These are phyloP conservation scores for Ametastegia equiseti DNA, from an alignment of 2,888 invertebrate species.

Conservation along the genomic window DNA sequence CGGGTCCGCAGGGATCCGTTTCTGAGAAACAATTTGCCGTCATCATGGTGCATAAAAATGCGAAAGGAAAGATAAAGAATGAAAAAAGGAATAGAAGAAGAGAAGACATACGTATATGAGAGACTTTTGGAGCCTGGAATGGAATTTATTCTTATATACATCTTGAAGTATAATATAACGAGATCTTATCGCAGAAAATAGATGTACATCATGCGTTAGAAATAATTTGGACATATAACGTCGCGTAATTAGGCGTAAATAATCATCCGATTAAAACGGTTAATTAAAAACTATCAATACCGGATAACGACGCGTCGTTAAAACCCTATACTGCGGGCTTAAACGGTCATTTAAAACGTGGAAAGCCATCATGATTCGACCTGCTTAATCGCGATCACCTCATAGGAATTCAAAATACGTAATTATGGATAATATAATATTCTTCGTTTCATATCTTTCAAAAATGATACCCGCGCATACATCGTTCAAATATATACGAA, in stretches of 20 bases:
- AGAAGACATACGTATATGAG: background rate
- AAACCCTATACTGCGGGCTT: background rate
- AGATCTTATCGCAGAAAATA: background rate
- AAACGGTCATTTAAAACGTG: background rate
- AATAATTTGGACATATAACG: background rate
- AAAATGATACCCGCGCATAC: no score
- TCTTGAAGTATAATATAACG: no score
- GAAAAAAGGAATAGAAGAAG: background rate
- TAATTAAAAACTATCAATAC: slow-evolving; percentile 16
- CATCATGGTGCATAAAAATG: background rate
- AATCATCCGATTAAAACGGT: background rate
- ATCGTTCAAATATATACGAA: no score
- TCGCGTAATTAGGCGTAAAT: slow-evolving; percentile 25
- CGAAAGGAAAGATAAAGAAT: background rate
- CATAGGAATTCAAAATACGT: no score
- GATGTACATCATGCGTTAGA: background rate
- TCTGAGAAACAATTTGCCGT: slow-evolving; percentile 28
- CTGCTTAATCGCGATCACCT: no score
- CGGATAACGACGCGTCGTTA: background rate
- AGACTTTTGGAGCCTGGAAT: background rate
- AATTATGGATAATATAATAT: no score
- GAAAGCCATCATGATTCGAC: background rate
- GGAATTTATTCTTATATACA: no score
- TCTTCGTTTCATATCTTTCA: no score
- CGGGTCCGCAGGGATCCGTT: background rate